Evolutionary conservation across 2,888 invertebrate species (phyloP).

Genomic region (Hemicrepidius hirtus): DNA sequence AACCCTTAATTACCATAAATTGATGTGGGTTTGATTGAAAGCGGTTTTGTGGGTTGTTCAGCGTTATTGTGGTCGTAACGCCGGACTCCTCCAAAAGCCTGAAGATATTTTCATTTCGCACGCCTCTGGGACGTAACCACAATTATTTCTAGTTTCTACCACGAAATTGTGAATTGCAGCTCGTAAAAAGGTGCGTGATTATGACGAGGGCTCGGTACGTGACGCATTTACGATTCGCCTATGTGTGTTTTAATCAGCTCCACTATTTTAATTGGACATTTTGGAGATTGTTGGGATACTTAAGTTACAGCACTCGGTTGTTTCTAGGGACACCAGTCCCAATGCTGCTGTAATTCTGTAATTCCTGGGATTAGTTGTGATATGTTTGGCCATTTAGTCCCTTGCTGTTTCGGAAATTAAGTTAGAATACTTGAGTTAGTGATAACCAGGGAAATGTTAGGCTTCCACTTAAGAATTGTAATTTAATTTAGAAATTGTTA

Average conservation of each 20-base stretch:
- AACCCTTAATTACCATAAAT: slow-evolving; percentile 49
- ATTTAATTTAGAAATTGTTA: slow-evolving; percentile 3
- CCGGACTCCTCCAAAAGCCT: slow-evolving; percentile 14
- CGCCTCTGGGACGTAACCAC: slow-evolving; percentile 5
- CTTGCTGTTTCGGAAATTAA: slow-evolving; percentile 33
- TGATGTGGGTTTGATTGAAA: slow-evolving; percentile 51
- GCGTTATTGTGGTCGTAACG: slow-evolving; percentile 24
- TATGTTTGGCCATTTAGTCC: slow-evolving; percentile 35
- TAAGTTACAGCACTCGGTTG: slow-evolving; percentile 27
- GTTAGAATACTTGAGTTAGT: slow-evolving; percentile 29
- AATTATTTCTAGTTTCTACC: slow-evolving; percentile 7
- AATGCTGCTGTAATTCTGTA: slow-evolving; percentile 30
- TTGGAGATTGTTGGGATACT: slow-evolving; percentile 31
- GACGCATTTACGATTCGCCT: slow-evolving; percentile 7
- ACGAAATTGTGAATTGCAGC: slow-evolving; percentile 14
- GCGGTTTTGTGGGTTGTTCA: slow-evolving; percentile 41
- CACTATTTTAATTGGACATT: slow-evolving; percentile 34
- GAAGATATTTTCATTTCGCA: slow-evolving; percentile 14
- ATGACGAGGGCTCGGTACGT: slow-evolving; percentile 5
- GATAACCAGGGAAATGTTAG: slow-evolving; percentile 19
- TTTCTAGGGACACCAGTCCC: slow-evolving; percentile 33
- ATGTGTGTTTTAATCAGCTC: slow-evolving; percentile 17
- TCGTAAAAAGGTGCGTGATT: slow-evolving; percentile 18
- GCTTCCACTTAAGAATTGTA: slow-evolving; percentile 10
- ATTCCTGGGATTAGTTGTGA: slow-evolving; percentile 39